Evolutionary conservation across 2,113 vertebrate genomes (phyloP), one percentile per base, ranked within the genome.

Genomic region (Gasterosteus nipponicus): DNA sequence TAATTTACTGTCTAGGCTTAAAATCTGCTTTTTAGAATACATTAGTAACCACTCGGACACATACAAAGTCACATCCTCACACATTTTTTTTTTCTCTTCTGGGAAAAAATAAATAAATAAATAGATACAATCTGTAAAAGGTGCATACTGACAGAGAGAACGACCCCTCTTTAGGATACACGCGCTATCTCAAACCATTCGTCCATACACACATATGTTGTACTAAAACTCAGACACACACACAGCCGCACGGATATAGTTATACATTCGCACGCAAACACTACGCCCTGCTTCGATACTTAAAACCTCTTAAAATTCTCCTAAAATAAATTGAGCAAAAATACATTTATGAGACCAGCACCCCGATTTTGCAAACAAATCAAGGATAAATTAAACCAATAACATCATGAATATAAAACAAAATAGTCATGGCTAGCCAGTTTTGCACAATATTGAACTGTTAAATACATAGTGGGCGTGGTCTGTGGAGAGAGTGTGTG

Each of bases 91-190:
- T 90, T 85, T 91, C 35, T 38, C 35, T 38, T 38, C 35, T 38
- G 35, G 90, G 89, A 86, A 92, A 90, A 89, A 94, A 94, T 93
- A 93, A 95, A 95, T 95, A 94, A 94, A 95, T 94, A 94, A 95
- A 94, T 95, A 94, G 89, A 91, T 91, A 93, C 89, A 91, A 91
- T 93, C 92, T 93, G 92, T 93, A 89, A 92, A 93, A 92, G 92
- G 93, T 93, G 94, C 93, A 92, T 94, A 92, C 87, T 82, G 85
- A 90, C 87, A 86, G 89, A 91, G 89, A 91, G 90, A 90, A 87
- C 89, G 85, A 82, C 81, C 85, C 89, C 79, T 80, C 54, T 70
- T 82, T 85, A 79, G 82, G 86, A 89, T 87, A 87, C 86, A 87
- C 86, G 83, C 89, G 18, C 84, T 78, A 82, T 79, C 79, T 69